Conservation (phyloP, 2,888 invertebrate species). For the Bombylius discolor region DNA sequence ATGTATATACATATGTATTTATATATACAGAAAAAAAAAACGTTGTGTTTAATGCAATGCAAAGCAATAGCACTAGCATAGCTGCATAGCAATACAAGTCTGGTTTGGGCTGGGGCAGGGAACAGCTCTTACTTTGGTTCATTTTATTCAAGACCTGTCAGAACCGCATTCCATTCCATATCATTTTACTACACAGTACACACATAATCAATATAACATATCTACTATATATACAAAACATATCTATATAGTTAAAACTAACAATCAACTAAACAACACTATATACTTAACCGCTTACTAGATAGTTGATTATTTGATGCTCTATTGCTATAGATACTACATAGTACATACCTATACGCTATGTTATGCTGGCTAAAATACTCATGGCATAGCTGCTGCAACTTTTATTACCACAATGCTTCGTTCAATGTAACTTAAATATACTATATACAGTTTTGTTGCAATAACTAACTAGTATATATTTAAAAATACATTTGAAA, state of each 20-base stretch:
- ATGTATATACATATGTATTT: not conserved
- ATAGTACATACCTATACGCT: too few relatives aligned
- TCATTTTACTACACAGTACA: not conserved
- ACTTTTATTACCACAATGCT: not conserved
- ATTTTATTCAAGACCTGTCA: not conserved
- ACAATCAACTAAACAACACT: too few relatives aligned
- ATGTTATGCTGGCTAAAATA: too few relatives aligned
- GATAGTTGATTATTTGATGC: too few relatives aligned
- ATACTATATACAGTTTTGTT: not conserved
- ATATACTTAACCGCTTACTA: too few relatives aligned
- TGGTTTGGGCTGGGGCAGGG: not conserved
- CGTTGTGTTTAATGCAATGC: too few relatives aligned
- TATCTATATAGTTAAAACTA: too few relatives aligned
- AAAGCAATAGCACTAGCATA: too few relatives aligned
- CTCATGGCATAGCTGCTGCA: too few relatives aligned
- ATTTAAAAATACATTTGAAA: not conserved
- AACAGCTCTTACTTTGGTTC: not conserved
- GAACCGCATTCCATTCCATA: not conserved
- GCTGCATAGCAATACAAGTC: not conserved
- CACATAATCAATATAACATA: not conserved
- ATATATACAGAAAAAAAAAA: not conserved
- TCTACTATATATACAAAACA: too few relatives aligned
- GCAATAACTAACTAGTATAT: not conserved
- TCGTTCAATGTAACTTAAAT: not conserved
- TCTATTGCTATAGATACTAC: too few relatives aligned